These are phyloP conservation scores for Pseudobourletiella spinata DNA, from an alignment of 1,140 invertebrate species.

Conservation along the genomic window DNA sequence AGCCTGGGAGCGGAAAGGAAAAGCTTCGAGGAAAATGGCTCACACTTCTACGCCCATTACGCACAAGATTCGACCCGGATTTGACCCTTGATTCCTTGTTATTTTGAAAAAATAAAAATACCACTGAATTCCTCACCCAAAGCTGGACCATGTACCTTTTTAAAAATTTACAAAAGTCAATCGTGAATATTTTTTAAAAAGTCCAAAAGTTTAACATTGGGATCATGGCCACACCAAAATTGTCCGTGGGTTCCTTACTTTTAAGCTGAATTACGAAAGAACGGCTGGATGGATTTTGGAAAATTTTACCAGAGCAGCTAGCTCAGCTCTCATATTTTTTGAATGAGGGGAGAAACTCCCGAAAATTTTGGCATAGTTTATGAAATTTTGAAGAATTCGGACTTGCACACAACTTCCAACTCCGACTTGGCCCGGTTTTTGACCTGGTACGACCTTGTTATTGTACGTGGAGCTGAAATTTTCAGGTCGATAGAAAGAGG, in stretches of 20 bases:
- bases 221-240: neutral
- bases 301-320: neutral
- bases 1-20: neutral
- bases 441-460: neutral
- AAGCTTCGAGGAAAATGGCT: neutral
- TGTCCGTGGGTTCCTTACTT: conserved; percentile 1
- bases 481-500: neutral
- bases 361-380: neutral
- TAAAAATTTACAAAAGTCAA: neutral
- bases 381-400: conserved; percentile 1
- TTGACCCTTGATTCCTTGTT: neutral
- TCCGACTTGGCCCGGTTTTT: neutral
- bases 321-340: neutral
- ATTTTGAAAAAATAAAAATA: neutral
- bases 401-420: neutral
- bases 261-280: neutral
- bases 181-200: neutral
- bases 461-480: neutral
- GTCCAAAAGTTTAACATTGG: neutral
- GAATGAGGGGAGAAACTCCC: neutral
- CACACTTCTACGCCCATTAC: neutral
- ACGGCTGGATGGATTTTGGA: neutral
- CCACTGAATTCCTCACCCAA: neutral
- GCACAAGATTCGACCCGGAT: neutral
- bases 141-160: neutral